Conservation (phyloP, 1,140 invertebrate genomes). For the Melitaea cinxia region DNA sequence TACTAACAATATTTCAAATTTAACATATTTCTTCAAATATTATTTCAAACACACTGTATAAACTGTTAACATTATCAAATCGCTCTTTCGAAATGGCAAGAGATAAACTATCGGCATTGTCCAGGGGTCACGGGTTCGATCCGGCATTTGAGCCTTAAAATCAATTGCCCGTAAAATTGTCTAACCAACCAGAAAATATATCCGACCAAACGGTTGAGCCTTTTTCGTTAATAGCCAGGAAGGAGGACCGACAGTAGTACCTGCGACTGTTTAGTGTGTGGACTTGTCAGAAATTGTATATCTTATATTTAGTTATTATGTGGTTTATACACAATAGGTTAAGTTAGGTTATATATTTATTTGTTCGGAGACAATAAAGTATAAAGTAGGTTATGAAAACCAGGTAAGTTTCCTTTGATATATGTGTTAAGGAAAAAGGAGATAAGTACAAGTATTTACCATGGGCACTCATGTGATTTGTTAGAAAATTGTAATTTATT, state of each 20-base stretch:
- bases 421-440: too few relatives aligned
- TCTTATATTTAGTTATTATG: background rate
- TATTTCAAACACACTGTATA: conserved; percentile 40
- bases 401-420: too few relatives aligned
- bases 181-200: conserved; percentile 77
- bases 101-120: conserved; percentile 73
- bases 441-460: too few relatives aligned
- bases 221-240: conserved; percentile 57
- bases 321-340: too few relatives aligned
- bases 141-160: conserved; percentile 69
- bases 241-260: conserved; percentile 36
- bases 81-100: conserved; percentile 68
- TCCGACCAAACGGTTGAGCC: conserved; percentile 60
- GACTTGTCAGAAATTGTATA: background rate
- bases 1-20: too few relatives aligned
- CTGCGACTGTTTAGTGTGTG: conserved; percentile 7
- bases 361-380: too few relatives aligned
- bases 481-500: too few relatives aligned
- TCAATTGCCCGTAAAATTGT: conserved; percentile 75
- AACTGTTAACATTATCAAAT: conserved; percentile 73
- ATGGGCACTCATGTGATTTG: too few relatives aligned
- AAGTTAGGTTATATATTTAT: too few relatives aligned
- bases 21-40: too few relatives aligned
- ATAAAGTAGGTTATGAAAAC: too few relatives aligned
- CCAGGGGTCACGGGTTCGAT: conserved; percentile 59